Evolutionary conservation across 2,888 invertebrate genomes (phyloP), one percentile per base, ranked within the genome.

Genomic region (Drosophila austrosaltans): DNA sequence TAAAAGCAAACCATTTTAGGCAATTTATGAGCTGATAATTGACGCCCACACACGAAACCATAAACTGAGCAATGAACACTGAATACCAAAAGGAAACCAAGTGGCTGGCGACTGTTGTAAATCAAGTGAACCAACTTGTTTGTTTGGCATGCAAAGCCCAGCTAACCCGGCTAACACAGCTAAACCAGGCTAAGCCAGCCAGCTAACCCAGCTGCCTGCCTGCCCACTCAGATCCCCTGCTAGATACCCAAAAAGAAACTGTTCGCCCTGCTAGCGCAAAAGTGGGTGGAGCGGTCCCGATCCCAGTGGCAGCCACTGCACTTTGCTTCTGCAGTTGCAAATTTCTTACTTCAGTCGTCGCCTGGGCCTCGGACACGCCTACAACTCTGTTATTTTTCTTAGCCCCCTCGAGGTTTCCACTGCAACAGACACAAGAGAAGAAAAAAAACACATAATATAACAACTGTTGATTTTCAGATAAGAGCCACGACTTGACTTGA

Each of bases 261-360:
- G 10, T 48, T 48, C 48, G 48, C 48, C 48, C 48, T 22, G 54
- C 64, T 61, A 77, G 68, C 66, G 40, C 53, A 70, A 75, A 67
- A 71, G 72, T 79, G 80, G 79, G 79, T 80, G 79, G 80, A 77
- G 76, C 75, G 68, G 62, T 32, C 67, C 58, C 44, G 67, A 42
- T 72, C 72, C 72, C 77, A 76, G 66, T 73, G 64, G 72, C 66
- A 79, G 74, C 72, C 76, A 78, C 78, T 75, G 72, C 66, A 71
- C 65, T 75, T 73, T 71, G 75, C 78, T 78, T 78, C 78, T 78
- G 77, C 77, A 77, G 78, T 78, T 78, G 78, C 78, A 78, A 78
- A 78, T 78, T 77, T 78, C 78, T 73, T 78, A 78, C 73, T 78
- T 66, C 68, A 56, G 48, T 25, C 48, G 25, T 25, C 48, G 48